Percentiles rank a stretch among this genome's conserved stretches.
Conservation (phyloP, 2,888 invertebrate genomes). For the Aleiodes testaceus region DNA sequence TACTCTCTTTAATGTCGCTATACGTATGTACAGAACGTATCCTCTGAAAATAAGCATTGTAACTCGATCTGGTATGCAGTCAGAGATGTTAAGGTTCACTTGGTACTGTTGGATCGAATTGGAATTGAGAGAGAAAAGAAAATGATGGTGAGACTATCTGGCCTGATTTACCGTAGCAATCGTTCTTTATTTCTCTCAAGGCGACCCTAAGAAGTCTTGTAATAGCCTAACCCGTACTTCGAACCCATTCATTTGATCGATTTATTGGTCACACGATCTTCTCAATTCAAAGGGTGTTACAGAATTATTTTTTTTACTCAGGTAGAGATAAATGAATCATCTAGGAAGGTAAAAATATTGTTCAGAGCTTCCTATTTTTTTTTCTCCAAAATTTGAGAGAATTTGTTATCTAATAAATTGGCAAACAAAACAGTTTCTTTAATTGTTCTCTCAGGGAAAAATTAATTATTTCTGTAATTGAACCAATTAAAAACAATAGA, state of each 20-base stretch:
- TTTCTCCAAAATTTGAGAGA: too few species aligned
- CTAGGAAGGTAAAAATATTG: too few species aligned
- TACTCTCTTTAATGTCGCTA: constrained; percentile 65
- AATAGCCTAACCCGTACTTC: constrained; percentile 73
- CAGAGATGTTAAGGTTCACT: constrained; percentile 44
- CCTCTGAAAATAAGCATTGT: constrained; percentile 35
- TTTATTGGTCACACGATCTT: constrained; percentile 35
- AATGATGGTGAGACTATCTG: constrained; percentile 47
- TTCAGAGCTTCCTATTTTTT: too few species aligned
- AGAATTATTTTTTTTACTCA: constrained; percentile 5
- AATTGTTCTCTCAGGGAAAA: too few species aligned
- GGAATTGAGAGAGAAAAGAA: constrained; percentile 48
- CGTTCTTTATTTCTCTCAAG: constrained; percentile 74
- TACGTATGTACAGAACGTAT: constrained; percentile 69
- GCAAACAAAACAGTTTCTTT: too few species aligned
- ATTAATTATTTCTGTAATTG: neutral
- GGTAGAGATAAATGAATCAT: neutral
- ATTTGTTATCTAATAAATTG: too few species aligned
- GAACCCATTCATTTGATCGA: constrained; percentile 35
- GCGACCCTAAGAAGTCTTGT: constrained; percentile 71
- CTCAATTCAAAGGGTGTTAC: constrained; percentile 18
- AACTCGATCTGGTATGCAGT: constrained; percentile 51
- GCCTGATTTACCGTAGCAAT: constrained; percentile 73
- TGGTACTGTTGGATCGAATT: constrained; percentile 44
- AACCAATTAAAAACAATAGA: neutral